phyloP scores from a whole-genome alignment of 2,113 vertebrate genomes.

The Struthidea cinerea region DNA sequence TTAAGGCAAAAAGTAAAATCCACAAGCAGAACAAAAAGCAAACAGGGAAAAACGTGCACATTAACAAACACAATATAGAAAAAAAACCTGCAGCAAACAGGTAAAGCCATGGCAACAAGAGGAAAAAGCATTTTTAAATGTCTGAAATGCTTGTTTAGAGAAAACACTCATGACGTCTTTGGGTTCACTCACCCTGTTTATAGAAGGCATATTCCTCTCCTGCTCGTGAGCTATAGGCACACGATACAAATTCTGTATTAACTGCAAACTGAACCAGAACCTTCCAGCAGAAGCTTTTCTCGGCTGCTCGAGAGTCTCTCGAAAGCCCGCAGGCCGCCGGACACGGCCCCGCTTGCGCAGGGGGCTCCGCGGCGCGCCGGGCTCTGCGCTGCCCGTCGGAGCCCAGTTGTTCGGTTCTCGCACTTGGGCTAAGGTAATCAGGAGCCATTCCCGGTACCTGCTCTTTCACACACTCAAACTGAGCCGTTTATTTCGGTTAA shows the following conservation, averaged over 20 bases:
- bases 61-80: not conserved
- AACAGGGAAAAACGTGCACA: rapidly evolving
- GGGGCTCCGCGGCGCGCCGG: not conserved
- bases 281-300: not conserved
- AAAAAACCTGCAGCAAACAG: not conserved
- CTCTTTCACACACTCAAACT: not conserved
- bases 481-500: not conserved
- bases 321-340: not conserved
- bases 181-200: not conserved
- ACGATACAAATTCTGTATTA: not conserved
- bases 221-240: not conserved
- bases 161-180: not conserved
- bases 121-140: not conserved
- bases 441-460: not conserved
- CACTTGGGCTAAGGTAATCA: not conserved
- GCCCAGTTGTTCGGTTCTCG: not conserved
- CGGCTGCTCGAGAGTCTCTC: not conserved
- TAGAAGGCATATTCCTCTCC: not conserved
- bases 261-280: not conserved
- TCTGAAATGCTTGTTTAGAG: not conserved
- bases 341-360: not conserved
- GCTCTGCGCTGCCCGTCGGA: not conserved
- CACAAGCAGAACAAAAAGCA: not conserved
- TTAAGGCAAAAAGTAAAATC: not conserved
- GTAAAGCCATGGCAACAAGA: not conserved